Evolutionary conservation across 2,797 vertebrate species (phyloP).

Genomic region (Phalanger gymnotis): DNA sequence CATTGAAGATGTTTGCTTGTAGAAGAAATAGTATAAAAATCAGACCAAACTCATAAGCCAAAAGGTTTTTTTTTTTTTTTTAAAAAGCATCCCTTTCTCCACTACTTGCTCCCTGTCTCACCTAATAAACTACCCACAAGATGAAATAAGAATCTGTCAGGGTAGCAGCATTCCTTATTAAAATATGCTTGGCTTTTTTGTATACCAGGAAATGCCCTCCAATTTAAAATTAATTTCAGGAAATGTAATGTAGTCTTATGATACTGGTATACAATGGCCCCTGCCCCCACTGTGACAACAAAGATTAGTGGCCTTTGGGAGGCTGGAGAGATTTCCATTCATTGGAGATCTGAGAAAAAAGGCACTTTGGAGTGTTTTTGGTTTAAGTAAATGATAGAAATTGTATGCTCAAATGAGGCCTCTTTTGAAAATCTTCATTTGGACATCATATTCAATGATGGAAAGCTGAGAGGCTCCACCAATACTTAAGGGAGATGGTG

Average conservation of each 20-base stretch:
- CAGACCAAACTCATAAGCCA: conserved; percentile 58
- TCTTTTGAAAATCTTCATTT: conserved; percentile 28
- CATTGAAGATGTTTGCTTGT: conserved; percentile 61
- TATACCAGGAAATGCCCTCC: conserved; percentile 61
- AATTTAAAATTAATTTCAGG: conserved; percentile 56
- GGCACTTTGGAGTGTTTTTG: not conserved
- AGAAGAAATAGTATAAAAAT: conserved; percentile 65
- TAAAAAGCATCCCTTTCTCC: conserved; percentile 40
- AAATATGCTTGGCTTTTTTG: conserved; percentile 47
- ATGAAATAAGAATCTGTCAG: conserved; percentile 62
- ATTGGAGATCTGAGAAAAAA: not conserved
- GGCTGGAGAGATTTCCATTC: conserved; percentile 39
- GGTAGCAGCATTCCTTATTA: conserved; percentile 25
- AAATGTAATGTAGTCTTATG: conserved; percentile 57
- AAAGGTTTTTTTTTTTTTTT: conserved; percentile 27
- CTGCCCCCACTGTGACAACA: conserved; percentile 18
- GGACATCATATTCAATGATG: not conserved
- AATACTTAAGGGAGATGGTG: not conserved
- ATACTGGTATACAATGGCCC: conserved; percentile 39
- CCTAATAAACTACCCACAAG: conserved; percentile 72
- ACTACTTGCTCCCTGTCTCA: conserved; percentile 17
- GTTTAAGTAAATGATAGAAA: conserved; percentile 32
- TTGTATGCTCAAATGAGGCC: not conserved
- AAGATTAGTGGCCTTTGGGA: conserved; percentile 48
- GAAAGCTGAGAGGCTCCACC: conserved; percentile 19